Base-by-base conservation (phyloP, 2,113 vertebrate species). In the Anthoscopus minutus region DNA sequence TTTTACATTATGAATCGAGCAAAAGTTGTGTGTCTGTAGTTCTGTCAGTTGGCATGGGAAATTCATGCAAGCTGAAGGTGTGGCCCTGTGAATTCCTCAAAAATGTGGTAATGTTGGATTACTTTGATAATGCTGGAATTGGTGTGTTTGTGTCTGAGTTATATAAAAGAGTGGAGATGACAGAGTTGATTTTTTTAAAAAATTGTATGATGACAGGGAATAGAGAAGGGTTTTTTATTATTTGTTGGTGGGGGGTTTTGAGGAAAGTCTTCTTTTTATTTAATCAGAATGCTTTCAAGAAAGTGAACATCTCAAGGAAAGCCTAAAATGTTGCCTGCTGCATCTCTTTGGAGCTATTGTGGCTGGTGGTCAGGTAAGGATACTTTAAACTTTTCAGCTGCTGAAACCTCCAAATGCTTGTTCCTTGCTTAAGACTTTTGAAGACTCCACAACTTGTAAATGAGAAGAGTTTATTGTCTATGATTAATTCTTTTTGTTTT, bases 321-420 rank as follows among this genome's bases (percentile, higher is more conserved):
- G 98, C 93, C 97, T 99, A 66, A 99, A 99, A 81, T 99, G 99
- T 97, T 99, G 99, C 91, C 95, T 99, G 76, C 96, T 99, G 35
- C 99, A 99, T 96, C 98, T 99, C 72, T 99, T 99, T 97, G 99
- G 99, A 96, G 98, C 99, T 76, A 98, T 99, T 92, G 98, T 99
- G 74, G 98, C 99, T 30, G 99, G 99, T 71, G 98, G 98, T 82
- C 99, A 99, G 99, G 99, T 99, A 94, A 98, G 97, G 47, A 85
- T 69, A 20, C 76, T 64, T 14, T 56, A 15, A 77, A 76, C 9
- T 60, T 74, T 44, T n/a, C 28, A 93, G 42, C 15, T 93, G 15
- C 77, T 80, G 64, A 64, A 78, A 37, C 25, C 19, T 86, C 33
- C 45, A 89, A 65, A 64, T 13, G 21, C 6, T 33, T 89, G 7